These are phyloP conservation scores for Liposcelis brunnea DNA, from an alignment of 2,888 invertebrate species.

Conservation along the genomic window DNA sequence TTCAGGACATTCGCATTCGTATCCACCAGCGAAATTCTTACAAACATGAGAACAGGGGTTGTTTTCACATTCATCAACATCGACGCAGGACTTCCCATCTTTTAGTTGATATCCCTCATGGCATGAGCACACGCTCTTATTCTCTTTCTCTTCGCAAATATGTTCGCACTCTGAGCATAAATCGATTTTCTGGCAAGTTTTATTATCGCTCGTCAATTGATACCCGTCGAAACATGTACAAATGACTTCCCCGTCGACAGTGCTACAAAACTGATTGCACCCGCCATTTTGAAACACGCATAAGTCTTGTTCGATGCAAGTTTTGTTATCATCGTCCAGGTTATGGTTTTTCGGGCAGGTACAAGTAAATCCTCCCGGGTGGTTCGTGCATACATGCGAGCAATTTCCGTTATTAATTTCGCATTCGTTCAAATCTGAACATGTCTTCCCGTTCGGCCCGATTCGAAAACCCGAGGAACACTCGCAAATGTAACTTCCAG, in stretches of 20 bases:
- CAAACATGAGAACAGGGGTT: slow-evolving; percentile 37
- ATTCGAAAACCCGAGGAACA: slow-evolving; percentile 20
- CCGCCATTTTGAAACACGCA: slow-evolving; percentile 25
- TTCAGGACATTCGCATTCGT: slow-evolving; percentile 17
- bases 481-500: slow-evolving; percentile 21
- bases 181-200: slow-evolving; percentile 32
- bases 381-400: slow-evolving; percentile 22
- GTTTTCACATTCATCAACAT: slow-evolving; percentile 35
- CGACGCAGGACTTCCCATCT: slow-evolving; percentile 38
- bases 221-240: slow-evolving; percentile 39
- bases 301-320: slow-evolving; percentile 20
- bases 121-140: slow-evolving; percentile 21
- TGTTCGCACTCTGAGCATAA: slow-evolving; percentile 34
- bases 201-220: slow-evolving; percentile 24
- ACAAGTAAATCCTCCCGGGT: slow-evolving; percentile 11
- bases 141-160: slow-evolving; percentile 25
- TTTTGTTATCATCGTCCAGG: slow-evolving; percentile 22
- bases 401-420: slow-evolving; percentile 37
- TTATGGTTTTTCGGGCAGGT: slow-evolving; percentile 22
- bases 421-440: slow-evolving; percentile 26
- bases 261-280: slow-evolving; percentile 30
- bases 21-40: slow-evolving; percentile 35
- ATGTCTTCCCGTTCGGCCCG: slow-evolving; percentile 12
- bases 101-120: slow-evolving; percentile 27
- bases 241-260: slow-evolving; percentile 21